Percentiles rank a stretch among this genome's conserved stretches.
Evolutionary conservation across 2,113 vertebrate genomes (phyloP).

Genomic region (Coturnix japonica): DNA sequence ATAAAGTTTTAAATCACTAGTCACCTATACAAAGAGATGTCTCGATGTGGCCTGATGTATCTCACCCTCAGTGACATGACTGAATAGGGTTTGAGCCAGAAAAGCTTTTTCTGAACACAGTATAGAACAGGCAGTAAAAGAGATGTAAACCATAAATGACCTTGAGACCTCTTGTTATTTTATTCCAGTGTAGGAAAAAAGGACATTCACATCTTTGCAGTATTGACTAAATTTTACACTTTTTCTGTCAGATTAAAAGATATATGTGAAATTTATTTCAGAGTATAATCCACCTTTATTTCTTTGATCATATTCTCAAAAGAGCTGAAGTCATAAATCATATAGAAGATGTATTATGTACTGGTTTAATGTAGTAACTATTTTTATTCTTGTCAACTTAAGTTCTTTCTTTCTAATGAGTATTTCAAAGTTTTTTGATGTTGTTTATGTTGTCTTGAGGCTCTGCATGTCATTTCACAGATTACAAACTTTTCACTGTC

Average conservation of each 20-base stretch:
- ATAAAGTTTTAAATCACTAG: constrained; percentile 30
- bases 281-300: background rate
- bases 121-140: background rate
- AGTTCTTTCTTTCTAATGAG: constrained; percentile 12
- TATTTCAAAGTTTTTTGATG: constrained; percentile 7
- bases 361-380: constrained; percentile 14
- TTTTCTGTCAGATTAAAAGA: constrained; percentile 39
- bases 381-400: constrained; percentile 10
- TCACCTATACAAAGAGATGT: background rate
- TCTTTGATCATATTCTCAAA: constrained; percentile 53
- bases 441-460: background rate
- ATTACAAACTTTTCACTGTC: constrained; percentile 15
- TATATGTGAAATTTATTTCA: background rate
- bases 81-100: constrained; percentile 11
- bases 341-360: background rate
- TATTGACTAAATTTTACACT: background rate
- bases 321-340: constrained; percentile 4
- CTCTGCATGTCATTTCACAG: background rate
- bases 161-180: background rate
- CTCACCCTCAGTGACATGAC: constrained; percentile 4
- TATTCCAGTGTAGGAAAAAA: background rate
- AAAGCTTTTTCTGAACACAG: background rate
- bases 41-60: constrained; percentile 40
- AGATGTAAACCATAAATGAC: background rate
- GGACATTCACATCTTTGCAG: background rate